Base-by-base conservation (phyloP, 2,888 invertebrate genomes). In the Caenorhabditis macrosperma region DNA sequence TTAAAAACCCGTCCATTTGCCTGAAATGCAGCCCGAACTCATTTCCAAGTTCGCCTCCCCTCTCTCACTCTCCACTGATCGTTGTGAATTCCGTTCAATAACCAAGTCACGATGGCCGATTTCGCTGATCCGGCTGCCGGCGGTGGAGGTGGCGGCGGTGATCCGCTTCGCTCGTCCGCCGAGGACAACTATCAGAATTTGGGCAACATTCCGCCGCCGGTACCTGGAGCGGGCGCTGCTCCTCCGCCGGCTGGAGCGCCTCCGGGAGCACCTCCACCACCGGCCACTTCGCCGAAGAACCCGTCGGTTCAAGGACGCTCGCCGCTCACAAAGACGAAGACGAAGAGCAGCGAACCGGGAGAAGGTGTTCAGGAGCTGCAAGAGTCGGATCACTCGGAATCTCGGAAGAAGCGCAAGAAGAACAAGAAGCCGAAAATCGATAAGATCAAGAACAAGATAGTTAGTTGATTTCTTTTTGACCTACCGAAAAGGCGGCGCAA, bases 101-200 rank as follows among this genome's bases (percentile, higher is more conserved):
- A 52, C 26, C 28, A 52, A 52, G 28, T 28, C 52, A 52, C 17
- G 20, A 71, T 71, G 71, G 71, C 24, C n/a, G 71, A 71, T 20
- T 41, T 54, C 22, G 17, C 35, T 17, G 61, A 71, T 54, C 60
- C 68, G 50, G 59, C 59, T 7, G 20, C n/a, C n/a, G n/a, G n/a
- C n/a, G n/a, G n/a, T n/a, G n/a, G n/a, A n/a, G n/a, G n/a, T n/a
- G n/a, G n/a, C n/a, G n/a, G 0, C 17, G 17, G 33, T 6, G 67
- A 68, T 68, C 68, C 68, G 4, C 68, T 68, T 17, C 41, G 35
- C 6, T 68, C 61, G 17, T n/a, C n/a, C n/a, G n/a, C 6, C 4
- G 74, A 64, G 6, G 59, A 74, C 50, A 57, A 74, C 15, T 74
- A 74, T 41, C 74, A 74, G 28, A 74, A 74, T 64, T 41, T 71